Evolutionary conservation across 2,888 invertebrate genomes (phyloP).

Genomic region (Encarsia formosa): DNA sequence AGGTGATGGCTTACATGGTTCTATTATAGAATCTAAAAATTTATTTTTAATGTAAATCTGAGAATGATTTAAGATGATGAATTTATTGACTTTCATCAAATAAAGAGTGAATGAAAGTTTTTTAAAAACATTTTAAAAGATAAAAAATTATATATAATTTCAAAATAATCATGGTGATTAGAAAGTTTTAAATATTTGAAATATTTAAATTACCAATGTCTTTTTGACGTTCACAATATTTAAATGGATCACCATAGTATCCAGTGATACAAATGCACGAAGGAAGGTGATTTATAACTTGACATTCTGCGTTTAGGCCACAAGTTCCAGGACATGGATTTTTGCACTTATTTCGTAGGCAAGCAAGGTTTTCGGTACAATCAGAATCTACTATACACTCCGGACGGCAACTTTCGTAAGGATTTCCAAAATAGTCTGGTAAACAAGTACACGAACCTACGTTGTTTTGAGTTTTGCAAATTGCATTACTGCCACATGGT

Average conservation of each 20-base stretch:
- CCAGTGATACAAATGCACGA: slow-evolving; percentile 57
- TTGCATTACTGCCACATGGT: slow-evolving; percentile 74
- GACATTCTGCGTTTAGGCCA: slow-evolving; percentile 71
- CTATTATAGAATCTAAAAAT: neutral
- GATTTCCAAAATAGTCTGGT: slow-evolving; percentile 49
- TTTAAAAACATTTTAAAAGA: no score
- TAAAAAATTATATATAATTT: no score
- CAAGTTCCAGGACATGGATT: slow-evolving; percentile 80
- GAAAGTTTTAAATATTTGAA: no score
- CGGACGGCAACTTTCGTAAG: slow-evolving; percentile 67
- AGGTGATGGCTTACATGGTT: slow-evolving; percentile 39
- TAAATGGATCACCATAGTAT: slow-evolving; percentile 57
- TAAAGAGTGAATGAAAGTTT: no score
- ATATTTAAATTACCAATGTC: no score
- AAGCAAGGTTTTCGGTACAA: slow-evolving; percentile 70
- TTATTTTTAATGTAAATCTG: no score
- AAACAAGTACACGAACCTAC: slow-evolving; percentile 56
- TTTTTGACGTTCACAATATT: slow-evolving; percentile 48
- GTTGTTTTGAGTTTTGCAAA: slow-evolving; percentile 58
- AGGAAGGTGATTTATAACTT: slow-evolving; percentile 68
- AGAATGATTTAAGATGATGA: no score
- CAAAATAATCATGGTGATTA: no score
- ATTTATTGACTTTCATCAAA: no score
- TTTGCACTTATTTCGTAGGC: slow-evolving; percentile 73
- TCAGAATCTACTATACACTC: slow-evolving; percentile 78